Evolutionary conservation across 2,113 vertebrate genomes (phyloP).

Genomic region (Amblyornis subalaris): DNA sequence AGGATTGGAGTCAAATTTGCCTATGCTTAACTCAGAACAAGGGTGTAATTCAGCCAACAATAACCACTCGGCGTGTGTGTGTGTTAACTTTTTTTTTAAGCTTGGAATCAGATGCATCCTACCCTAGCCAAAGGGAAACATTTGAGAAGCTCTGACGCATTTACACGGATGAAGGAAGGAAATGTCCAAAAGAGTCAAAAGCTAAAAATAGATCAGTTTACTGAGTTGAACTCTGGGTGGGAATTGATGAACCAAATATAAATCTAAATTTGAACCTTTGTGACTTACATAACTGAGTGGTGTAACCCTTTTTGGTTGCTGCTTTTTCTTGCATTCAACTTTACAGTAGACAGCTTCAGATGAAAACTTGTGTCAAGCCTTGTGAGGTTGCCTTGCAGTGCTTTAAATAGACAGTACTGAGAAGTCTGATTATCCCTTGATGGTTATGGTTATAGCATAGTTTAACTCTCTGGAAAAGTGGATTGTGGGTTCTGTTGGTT

Average conservation of each 20-base stretch:
- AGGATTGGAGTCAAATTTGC: neutral
- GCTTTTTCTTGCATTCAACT: neutral
- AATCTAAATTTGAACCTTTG: constrained; percentile 21
- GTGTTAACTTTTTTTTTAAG: neutral
- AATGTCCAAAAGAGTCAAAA: constrained; percentile 57
- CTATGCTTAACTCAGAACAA: neutral
- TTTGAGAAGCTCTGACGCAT: constrained; percentile 59
- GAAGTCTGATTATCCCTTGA: neutral
- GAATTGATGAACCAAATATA: constrained; percentile 42
- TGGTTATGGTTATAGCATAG: neutral
- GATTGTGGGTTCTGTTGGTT: neutral
- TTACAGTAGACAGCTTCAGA: neutral
- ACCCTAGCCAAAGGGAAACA: constrained; percentile 33
- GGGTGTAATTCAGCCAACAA: neutral
- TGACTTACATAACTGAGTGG: constrained; percentile 4
- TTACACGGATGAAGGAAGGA: constrained; percentile 60
- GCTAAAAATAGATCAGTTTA: constrained; percentile 54
- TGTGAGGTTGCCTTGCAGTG: neutral
- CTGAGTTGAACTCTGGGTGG: constrained; percentile 27
- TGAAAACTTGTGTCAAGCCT: neutral
- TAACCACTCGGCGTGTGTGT: neutral
- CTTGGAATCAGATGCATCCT: constrained; percentile 51
- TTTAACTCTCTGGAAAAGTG: neutral
- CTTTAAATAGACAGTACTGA: neutral
- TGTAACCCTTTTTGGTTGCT: neutral